These are phyloP conservation scores for Triplophysa siluroides DNA, from an alignment of 2,113 vertebrate species.

Conservation along the genomic window DNA sequence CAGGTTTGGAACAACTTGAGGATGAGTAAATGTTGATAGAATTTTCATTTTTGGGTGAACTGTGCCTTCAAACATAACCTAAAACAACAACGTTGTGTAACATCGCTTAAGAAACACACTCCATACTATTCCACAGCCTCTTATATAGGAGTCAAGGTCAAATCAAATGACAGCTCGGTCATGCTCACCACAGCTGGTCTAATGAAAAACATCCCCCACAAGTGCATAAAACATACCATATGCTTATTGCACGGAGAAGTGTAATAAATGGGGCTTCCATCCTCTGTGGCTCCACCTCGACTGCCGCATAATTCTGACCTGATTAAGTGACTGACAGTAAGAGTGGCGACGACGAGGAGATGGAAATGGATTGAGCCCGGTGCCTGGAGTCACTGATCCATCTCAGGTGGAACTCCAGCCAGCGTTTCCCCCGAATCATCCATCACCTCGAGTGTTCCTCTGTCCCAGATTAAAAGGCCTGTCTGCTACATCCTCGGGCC, in stretches of 20 bases:
- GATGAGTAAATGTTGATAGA: too few relatives aligned
- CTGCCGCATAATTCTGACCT: conserved; percentile 54
- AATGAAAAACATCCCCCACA: conserved; percentile 32
- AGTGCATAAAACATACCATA: conserved; percentile 38
- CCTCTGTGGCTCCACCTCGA: conserved; percentile 40
- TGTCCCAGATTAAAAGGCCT: conserved; percentile 59
- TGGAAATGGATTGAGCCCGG: conserved; percentile 47
- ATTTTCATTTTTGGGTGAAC: too few relatives aligned
- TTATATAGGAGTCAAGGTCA: conserved; percentile 24
- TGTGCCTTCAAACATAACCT: not conserved
- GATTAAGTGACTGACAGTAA: conserved; percentile 53
- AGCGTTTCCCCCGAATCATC: conserved; percentile 55
- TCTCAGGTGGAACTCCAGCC: conserved; percentile 45
- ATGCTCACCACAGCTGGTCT: conserved; percentile 28
- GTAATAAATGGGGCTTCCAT: conserved; percentile 35
- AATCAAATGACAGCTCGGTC: conserved; percentile 23
- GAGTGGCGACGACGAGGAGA: conserved; percentile 51
- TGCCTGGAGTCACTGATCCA: conserved; percentile 53
- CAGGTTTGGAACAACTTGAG: too few relatives aligned
- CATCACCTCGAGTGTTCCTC: conserved; percentile 55
- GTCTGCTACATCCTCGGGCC: conserved; percentile 58
- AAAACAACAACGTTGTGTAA: not conserved
- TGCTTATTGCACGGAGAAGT: conserved; percentile 34
- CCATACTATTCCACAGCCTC: not conserved
- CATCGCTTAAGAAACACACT: not conserved